These are phyloP conservation scores for Dasypolia templi DNA, from an alignment of 2,888 invertebrate species.

Conservation along the genomic window DNA sequence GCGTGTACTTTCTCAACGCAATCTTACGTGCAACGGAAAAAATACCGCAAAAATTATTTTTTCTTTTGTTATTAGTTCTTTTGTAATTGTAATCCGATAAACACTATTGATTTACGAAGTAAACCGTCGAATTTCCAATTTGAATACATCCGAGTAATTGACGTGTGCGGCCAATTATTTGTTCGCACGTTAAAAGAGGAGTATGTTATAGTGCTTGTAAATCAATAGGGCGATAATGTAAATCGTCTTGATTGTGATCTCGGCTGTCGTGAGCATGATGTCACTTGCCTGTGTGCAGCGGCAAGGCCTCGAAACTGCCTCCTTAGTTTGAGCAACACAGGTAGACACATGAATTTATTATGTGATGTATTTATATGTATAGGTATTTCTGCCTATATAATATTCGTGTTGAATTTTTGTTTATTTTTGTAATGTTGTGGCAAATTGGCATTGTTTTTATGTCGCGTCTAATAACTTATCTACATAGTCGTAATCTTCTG, in stretches of 20 bases:
- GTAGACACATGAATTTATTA: conserved; percentile 68
- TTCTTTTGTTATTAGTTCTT: too few species aligned
- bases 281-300: conserved; percentile 74
- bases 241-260: conserved; percentile 87
- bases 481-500: neutral
- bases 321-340: conserved; percentile 62
- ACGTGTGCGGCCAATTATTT: conserved; percentile 83
- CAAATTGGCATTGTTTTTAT: neutral
- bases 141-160: conserved; percentile 53
- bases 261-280: conserved; percentile 81
- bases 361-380: conserved; percentile 47
- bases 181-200: conserved; percentile 78
- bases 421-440: neutral
- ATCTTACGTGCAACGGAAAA: conserved; percentile 59
- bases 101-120: conserved; percentile 57
- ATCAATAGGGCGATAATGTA: conserved; percentile 88
- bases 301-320: conserved; percentile 74
- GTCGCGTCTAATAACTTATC: neutral
- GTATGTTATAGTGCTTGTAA: conserved; percentile 76
- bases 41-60: conserved; percentile 49
- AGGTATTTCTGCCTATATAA: conserved; percentile 15
- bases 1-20: conserved; percentile 44
- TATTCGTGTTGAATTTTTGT: conserved; percentile 3
- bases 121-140: conserved; percentile 48
- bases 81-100: conserved; percentile 55